Evolutionary conservation across 1,140 invertebrate species (phyloP).

Genomic region (Drosophila sulfurigaster): DNA sequence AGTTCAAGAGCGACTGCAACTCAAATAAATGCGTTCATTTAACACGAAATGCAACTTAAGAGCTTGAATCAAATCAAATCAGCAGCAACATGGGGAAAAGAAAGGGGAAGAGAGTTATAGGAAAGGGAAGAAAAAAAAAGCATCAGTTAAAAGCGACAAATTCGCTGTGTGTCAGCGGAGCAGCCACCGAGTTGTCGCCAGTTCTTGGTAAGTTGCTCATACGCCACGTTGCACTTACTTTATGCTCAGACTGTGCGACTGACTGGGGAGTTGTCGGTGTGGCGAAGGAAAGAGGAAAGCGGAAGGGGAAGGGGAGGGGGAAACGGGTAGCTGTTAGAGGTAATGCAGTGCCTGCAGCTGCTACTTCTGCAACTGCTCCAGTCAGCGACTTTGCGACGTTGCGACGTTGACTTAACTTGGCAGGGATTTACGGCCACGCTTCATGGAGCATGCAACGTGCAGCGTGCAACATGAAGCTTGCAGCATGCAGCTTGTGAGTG

Average conservation of each 20-base stretch:
- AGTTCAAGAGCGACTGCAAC: constrained; percentile 8
- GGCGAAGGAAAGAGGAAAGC: constrained; percentile 9
- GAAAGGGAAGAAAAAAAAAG: not conserved
- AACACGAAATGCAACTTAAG: constrained; percentile 72
- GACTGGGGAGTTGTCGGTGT: not conserved
- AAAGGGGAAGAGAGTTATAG: not conserved
- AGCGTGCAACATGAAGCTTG: constrained; percentile 31
- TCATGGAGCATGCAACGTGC: constrained; percentile 48
- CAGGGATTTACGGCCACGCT: constrained; percentile 81
- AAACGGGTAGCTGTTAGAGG: constrained; percentile 17
- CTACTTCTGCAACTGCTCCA: constrained; percentile 46
- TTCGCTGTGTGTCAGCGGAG: constrained; percentile 71
- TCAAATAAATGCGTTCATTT: constrained; percentile 81
- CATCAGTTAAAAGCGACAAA: constrained; percentile 76
- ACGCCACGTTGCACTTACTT: constrained; percentile 80
- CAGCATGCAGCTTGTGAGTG: constrained; percentile 31
- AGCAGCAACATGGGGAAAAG: constrained; percentile 35
- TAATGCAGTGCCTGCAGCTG: constrained; percentile 59
- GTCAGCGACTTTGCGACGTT: constrained; percentile 72
- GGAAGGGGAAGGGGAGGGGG: constrained; percentile 13
- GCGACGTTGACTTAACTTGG: constrained; percentile 80
- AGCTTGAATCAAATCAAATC: constrained; percentile 49
- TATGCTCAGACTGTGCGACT: constrained; percentile 25
- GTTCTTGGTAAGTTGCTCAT: constrained; percentile 66
- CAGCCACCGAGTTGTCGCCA: constrained; percentile 45